Conservation (phyloP, 2,797 vertebrate genomes). For the Heteromormyrus szaboi region DNA sequence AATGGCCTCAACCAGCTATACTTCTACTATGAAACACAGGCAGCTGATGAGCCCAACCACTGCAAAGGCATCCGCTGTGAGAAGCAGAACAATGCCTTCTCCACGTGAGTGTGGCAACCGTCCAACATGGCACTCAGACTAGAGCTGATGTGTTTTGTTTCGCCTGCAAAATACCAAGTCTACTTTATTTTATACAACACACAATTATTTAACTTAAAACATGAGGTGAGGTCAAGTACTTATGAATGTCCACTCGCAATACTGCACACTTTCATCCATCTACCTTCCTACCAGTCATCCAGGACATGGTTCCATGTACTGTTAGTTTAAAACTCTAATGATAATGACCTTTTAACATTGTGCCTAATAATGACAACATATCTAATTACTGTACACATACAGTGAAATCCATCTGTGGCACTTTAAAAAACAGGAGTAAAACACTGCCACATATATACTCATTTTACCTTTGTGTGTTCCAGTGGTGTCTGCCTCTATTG, state of each 20-base stretch:
- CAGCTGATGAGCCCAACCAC: conserved; percentile 87
- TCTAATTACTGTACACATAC: background rate
- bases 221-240: background rate
- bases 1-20: conserved; percentile 97
- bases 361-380: background rate
- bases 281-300: background rate
- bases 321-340: background rate
- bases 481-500: background rate
- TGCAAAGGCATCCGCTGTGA: conserved; percentile 96
- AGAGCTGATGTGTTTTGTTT: background rate
- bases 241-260: background rate
- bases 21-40: conserved; percentile 95
- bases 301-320: background rate
- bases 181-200: background rate
- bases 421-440: background rate
- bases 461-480: background rate
- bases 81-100: conserved; percentile 97
- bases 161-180: background rate
- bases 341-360: background rate
- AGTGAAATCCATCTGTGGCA: background rate
- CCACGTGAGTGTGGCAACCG: conserved; percentile 75
- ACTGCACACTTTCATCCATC: background rate
- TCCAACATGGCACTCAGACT: background rate
- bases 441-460: background rate
- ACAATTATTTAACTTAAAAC: background rate